Conservation (phyloP, 2,888 invertebrate species). For the Alloplasta piceator region DNA sequence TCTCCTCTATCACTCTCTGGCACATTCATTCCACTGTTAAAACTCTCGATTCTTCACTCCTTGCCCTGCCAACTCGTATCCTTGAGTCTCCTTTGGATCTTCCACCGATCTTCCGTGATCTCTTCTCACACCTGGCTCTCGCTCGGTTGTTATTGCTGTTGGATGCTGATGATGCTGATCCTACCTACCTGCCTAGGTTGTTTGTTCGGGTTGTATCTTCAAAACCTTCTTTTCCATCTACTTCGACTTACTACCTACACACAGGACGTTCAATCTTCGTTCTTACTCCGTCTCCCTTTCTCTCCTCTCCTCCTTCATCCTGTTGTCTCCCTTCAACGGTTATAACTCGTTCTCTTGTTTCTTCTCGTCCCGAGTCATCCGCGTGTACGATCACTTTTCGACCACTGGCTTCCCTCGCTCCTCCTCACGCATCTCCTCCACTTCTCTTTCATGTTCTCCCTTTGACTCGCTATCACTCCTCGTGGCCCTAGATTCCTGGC, state of each 20-base stretch:
- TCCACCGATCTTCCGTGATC: slow-evolving; percentile 76
- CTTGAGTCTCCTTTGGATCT: slow-evolving; percentile 74
- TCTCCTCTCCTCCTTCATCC: slow-evolving; percentile 33
- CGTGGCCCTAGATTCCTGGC: slow-evolving; percentile 57
- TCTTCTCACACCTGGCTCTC: slow-evolving; percentile 75
- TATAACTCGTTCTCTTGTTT: slow-evolving; percentile 42
- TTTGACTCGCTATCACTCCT: slow-evolving; percentile 38
- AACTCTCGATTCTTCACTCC: slow-evolving; percentile 66
- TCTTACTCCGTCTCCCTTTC: slow-evolving; percentile 44
- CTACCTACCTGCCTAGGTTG: slow-evolving; percentile 70
- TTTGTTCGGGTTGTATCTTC: slow-evolving; percentile 69
- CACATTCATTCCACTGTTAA: slow-evolving; percentile 44
- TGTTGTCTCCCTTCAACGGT: slow-evolving; percentile 60
- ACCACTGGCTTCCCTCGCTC: slow-evolving; percentile 41
- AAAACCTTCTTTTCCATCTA: slow-evolving; percentile 49
- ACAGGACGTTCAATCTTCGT: slow-evolving; percentile 40
- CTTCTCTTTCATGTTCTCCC: slow-evolving; percentile 15
- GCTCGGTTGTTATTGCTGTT: slow-evolving; percentile 67
- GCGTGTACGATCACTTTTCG: slow-evolving; percentile 48
- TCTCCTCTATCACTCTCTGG: not conserved
- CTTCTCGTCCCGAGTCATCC: slow-evolving; percentile 22
- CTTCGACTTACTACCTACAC: slow-evolving; percentile 34
- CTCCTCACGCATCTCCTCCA: slow-evolving; percentile 35
- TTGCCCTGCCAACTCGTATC: slow-evolving; percentile 61
- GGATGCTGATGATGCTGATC: slow-evolving; percentile 44